Evolutionary conservation across 2,113 vertebrate genomes (phyloP).

Genomic region (Atractosteus spatula): DNA sequence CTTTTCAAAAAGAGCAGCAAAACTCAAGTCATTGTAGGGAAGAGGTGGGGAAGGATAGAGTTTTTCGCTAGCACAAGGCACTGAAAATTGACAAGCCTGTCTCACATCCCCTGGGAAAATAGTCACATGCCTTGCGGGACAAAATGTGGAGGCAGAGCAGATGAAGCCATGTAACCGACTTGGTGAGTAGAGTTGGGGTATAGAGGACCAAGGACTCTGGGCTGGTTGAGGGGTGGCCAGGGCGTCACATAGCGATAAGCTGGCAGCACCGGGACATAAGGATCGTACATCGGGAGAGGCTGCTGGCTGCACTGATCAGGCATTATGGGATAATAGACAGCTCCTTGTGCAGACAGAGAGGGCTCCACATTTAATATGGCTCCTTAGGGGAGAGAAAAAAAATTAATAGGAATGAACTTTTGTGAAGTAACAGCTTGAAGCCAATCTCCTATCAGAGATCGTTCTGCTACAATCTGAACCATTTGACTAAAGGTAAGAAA

Average conservation of each 20-base stretch:
- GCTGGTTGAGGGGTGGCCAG: conserved; percentile 66
- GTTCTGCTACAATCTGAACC: not conserved
- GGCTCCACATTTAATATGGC: conserved; percentile 61
- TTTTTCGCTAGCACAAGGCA: too few relatives aligned
- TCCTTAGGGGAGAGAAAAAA: conserved; percentile 55
- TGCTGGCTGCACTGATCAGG: conserved; percentile 69
- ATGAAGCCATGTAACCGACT: conserved; percentile 68
- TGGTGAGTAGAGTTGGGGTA: conserved; percentile 62
- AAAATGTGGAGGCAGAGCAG: conserved; percentile 68
- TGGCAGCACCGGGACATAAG: conserved; percentile 67
- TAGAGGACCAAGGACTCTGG: conserved; percentile 49
- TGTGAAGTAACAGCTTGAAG: not conserved
- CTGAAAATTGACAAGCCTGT: too few relatives aligned
- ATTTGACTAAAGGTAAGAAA: not conserved
- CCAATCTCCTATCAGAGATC: too few relatives aligned
- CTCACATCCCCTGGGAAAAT: not conserved
- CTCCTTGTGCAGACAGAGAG: conserved; percentile 50
- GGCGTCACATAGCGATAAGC: conserved; percentile 58
- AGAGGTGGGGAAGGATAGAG: too few relatives aligned
- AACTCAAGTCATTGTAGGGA: too few relatives aligned
- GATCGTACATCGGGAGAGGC: conserved; percentile 71
- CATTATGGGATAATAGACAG: conserved; percentile 72
- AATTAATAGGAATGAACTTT: not conserved
- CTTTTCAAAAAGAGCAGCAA: too few relatives aligned
- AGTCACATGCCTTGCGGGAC: conserved; percentile 71